Percentiles rank a stretch among this genome's conserved stretches.
phyloP scores from a whole-genome alignment of 2,888 invertebrate species.

The Phortica magna region DNA sequence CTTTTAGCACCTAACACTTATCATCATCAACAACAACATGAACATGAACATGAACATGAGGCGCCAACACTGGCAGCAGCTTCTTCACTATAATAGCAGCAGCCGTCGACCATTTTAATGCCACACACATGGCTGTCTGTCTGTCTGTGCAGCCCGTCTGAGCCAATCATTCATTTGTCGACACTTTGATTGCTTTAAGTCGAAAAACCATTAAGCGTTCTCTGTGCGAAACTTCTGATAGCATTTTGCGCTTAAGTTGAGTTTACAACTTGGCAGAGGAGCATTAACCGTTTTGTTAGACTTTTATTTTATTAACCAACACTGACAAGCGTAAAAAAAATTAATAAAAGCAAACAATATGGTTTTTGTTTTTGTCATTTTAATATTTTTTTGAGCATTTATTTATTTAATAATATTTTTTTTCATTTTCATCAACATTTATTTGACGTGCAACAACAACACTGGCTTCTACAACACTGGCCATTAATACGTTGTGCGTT shows the following conservation, averaged over 20 bases:
- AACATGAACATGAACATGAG: background rate
- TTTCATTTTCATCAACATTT: too few species aligned
- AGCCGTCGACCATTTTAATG: background rate
- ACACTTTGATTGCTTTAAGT: slow-evolving; percentile 50
- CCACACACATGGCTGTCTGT: background rate
- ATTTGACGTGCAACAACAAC: too few species aligned
- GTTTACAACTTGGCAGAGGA: background rate
- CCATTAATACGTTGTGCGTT: background rate
- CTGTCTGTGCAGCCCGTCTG: slow-evolving; percentile 34
- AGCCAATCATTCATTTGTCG: slow-evolving; percentile 58
- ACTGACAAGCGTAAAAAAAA: too few species aligned
- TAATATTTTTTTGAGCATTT: too few species aligned
- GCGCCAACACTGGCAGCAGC: background rate
- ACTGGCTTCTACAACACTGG: background rate
- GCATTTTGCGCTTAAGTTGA: background rate
- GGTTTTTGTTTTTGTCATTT: too few species aligned
- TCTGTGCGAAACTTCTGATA: background rate
- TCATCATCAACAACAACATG: slow-evolving; percentile 9
- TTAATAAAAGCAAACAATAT: too few species aligned
- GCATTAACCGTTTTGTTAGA: background rate
- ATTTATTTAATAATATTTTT: too few species aligned
- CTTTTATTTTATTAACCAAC: too few species aligned
- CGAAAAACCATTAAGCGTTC: background rate
- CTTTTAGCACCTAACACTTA: slow-evolving; percentile 52
- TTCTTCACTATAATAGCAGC: background rate